Evolutionary conservation across 2,888 invertebrate genomes (phyloP), one percentile per base, ranked within the genome.

Genomic region (Anorthoa munda): DNA sequence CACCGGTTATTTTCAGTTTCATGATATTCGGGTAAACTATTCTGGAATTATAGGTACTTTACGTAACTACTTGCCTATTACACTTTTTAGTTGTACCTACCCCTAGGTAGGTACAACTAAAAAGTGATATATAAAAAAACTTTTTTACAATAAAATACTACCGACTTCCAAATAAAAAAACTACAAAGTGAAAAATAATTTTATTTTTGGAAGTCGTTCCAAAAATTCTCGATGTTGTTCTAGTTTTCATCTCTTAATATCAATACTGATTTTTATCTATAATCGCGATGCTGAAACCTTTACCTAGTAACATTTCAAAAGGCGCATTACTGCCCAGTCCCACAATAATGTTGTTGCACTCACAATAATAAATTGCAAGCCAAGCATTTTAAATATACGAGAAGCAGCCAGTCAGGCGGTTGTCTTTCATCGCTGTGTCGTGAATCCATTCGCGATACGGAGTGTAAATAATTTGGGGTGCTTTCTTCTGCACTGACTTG

Each of bases 351-450:
- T 80, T 82, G 81, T 87, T 79, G 74, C 74, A 83, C 81, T 75
- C 67, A 75, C 75, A 55, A 78, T 77, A 82, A 86, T 84, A 82
- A 83, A 73, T 77, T 70, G 72, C 75, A 75, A 76, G 73, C 59
- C 72, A 76, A 79, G 69, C 65, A 72, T 73, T 84, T 81, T 74
- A 68, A 81, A 68, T 69, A 63, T 66, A 39, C 9, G 9, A 45
- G 13, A 2, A 63, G 59, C 70, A 70, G 56, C 21, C 60, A 31
- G 56, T n/a, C 60, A 31, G 65, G 73, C 77, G 86, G 80, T 86
- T 84, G 87, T 89, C 89, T 93, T 90, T 92, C 89, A 86, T 84
- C 90, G 87, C 87, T 87, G 90, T 89, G 91, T 89, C 85, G 85
- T 83, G 82, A 90, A 90, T 90, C 89, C 86, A 88, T 90, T 92